Conservation (phyloP, 1,140 invertebrate genomes). For the Chironomus tepperi region DNA sequence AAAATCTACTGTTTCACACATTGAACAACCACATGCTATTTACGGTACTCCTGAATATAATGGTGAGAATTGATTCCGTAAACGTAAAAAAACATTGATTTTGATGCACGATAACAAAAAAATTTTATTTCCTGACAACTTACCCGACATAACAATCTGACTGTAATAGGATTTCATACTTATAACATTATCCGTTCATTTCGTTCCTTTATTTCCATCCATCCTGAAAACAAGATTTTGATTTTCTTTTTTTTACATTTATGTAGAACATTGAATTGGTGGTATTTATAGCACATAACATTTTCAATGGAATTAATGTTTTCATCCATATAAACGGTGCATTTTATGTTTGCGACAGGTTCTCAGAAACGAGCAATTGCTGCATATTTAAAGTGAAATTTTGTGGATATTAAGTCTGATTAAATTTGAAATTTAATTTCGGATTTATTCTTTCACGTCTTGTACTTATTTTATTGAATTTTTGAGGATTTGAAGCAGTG, state of each 20-base stretch:
- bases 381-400: too few species aligned
- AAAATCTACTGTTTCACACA: not conserved
- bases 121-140: not conserved
- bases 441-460: too few species aligned
- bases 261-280: too few species aligned
- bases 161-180: not conserved
- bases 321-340: too few species aligned
- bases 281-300: too few species aligned
- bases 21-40: not conserved
- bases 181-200: not conserved
- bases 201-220: not conserved
- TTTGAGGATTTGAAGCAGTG: too few species aligned
- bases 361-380: too few species aligned
- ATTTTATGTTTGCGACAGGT: too few species aligned
- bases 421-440: too few species aligned
- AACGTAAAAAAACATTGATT: not conserved
- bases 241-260: not conserved
- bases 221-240: not conserved
- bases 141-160: not conserved
- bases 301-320: too few species aligned
- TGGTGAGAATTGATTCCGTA: not conserved
- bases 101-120: not conserved
- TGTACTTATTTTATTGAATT: too few species aligned
- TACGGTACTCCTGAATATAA: conserved; percentile 16
- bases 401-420: too few species aligned